Evolutionary conservation across 2,113 vertebrate species (phyloP), one percentile per base, ranked within the genome.

Genomic region (Spheniscus mendiculus): DNA sequence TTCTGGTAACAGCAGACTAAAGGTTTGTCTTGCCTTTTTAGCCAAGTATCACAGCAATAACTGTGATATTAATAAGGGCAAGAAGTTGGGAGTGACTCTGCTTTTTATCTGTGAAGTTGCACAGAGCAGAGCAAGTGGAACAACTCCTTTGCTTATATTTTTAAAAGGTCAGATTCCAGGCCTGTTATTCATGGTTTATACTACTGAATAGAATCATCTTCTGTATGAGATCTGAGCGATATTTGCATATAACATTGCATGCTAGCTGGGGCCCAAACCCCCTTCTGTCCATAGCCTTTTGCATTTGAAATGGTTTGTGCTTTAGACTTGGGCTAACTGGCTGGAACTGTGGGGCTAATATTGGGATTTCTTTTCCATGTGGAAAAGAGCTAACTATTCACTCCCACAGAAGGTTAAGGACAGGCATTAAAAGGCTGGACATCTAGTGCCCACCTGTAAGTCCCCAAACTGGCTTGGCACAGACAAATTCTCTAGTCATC

Each of bases 111-210:
- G 74, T 94, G 93, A 95, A 94, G 53, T 66, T 91, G 73, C 62
- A 80, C 74, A 95, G 92, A 95, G 19, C 88, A 93, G 85, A 77
- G 50, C 44, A 91, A 95, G 84, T 87, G 58, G 78, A 96, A 95
- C 73, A 89, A 76, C 66, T 95, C 47, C 9, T 95, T 95, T 96
- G 93, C 69, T 96, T 96, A 59, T 97, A 56, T 91, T 96, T 97
- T 96, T 84, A 72, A 96, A 96, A 96, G 89, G 91, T 96, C 91
- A 96, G 83, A 95, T 96, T 96, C 94, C 96, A 89, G 61, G 56
- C 53, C n/a, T 91, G 73, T 95, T 97, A 91, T 96, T 96, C 87
- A 95, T 82, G 81, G 47, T 93, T 97, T 96, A 71, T 84, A 87
- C 81, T 95, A 71, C 72, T 76, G 66, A 76, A 93, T 29, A 93